phyloP scores from a whole-genome alignment of 2,113 vertebrate genomes.

The Pseudorectes ferrugineus region DNA sequence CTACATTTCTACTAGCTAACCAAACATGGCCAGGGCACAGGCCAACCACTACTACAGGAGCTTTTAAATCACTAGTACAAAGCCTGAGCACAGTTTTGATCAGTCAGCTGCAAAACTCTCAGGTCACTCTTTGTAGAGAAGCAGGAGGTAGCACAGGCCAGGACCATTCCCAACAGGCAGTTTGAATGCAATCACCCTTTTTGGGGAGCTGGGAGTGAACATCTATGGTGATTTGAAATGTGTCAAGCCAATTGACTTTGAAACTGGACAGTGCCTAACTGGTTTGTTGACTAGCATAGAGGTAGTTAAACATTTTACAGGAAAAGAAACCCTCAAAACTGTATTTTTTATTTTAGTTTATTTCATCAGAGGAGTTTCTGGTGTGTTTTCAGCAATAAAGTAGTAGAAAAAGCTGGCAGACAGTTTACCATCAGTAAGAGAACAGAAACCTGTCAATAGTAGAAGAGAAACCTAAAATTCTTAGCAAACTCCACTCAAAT shows the following conservation, averaged over 20 bases:
- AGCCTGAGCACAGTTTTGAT: background rate
- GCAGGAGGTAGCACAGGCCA: background rate
- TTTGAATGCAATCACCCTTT: background rate
- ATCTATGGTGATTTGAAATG: background rate
- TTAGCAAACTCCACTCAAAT: background rate
- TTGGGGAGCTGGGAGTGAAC: background rate
- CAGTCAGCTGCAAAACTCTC: background rate
- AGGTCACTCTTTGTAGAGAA: background rate
- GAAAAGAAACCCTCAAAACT: background rate
- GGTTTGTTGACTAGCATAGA: background rate
- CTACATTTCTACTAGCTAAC: background rate
- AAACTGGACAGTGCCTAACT: background rate
- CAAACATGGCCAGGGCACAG: background rate
- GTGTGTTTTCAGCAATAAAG: background rate
- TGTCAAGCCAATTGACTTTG: background rate
- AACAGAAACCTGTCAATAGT: background rate
- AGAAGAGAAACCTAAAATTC: background rate
- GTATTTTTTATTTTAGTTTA: background rate
- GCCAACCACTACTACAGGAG: background rate
- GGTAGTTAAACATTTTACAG: background rate
- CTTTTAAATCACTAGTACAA: background rate
- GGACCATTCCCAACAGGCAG: background rate
- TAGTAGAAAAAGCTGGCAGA: background rate
- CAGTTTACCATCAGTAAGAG: background rate
- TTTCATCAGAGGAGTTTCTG: background rate